Evolutionary conservation across 2,113 vertebrate genomes (phyloP), one percentile per base, ranked within the genome.

Genomic region (Rhinichthys klamathensis): DNA sequence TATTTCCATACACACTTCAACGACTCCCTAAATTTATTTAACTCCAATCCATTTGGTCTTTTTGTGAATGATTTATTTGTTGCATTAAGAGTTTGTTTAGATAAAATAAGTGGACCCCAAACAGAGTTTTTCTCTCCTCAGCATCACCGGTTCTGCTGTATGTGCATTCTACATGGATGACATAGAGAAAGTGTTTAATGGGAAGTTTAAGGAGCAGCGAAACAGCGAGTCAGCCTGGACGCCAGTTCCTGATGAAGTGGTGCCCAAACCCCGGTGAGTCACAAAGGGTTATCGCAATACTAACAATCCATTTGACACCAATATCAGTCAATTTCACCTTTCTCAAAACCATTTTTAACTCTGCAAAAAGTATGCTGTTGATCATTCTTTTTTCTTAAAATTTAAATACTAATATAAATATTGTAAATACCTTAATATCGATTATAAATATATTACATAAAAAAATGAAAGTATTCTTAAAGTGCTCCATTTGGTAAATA

Each of bases 131-230:
- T 58, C 27, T 54, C 11, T 41, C 12, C 0, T 0, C 93, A 99
- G 98, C 92, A 99, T 99, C 93, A 97, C 97, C 0, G 98, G 98
- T 65, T 99, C 98, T 0, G 98, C 97, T 0, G 96, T 99, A 85
- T 99, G 98, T 1, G 96, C 96, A 21, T 99, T 98, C 93, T 97
- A 97, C 93, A 96, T 99, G 96, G 97, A 97, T 0, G 98, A 98
- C n/a, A 93, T 99, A 8, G 97, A 97, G 83, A 94, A 86, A n/a
- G 96, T 94, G 0, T 99, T 99, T 82, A 92, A 93, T 4, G 97
- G 98, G 12, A 96, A 96, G 90, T 99, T 99, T 80, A 96, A 99
- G 10, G 97, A 99, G 91, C 96, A 97, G 94, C 94, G 93, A 23
- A 97, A 96, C 56, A 93, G 95, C 0, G 94, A 97, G 79, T 95